These are phyloP conservation scores for Thalassarche chlororhynchos DNA, from an alignment of 2,113 vertebrate genomes.

Conservation along the genomic window DNA sequence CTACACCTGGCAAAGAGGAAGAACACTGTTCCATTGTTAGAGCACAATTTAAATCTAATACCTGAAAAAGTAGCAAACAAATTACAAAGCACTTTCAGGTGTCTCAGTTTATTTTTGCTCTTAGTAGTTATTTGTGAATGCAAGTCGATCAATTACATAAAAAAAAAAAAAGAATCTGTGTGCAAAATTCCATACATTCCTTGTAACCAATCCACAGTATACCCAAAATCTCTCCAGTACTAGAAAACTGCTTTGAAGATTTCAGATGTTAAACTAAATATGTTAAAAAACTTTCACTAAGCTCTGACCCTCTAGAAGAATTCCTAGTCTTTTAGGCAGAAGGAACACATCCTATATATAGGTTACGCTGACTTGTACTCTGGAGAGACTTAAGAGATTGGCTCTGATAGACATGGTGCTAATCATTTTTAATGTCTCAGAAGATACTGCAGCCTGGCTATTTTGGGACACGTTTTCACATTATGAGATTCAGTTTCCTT, in stretches of 20 bases:
- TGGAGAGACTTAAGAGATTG: conserved; percentile 9
- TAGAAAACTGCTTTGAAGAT: background rate
- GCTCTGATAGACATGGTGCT: background rate
- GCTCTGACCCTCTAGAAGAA: conserved; percentile 24
- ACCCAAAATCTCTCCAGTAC: background rate
- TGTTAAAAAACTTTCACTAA: background rate
- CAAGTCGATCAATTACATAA: background rate
- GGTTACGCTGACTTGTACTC: background rate
- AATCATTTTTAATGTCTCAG: conserved; percentile 31
- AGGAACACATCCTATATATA: conserved; percentile 10
- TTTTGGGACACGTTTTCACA: conserved; percentile 20
- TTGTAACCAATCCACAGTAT: background rate
- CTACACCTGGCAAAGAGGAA: background rate
- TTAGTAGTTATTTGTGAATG: background rate
- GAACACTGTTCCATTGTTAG: background rate
- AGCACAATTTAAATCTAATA: background rate
- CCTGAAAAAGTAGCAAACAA: background rate
- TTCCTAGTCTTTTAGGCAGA: background rate
- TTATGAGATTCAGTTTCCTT: background rate
- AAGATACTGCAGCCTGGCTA: conserved; percentile 52
- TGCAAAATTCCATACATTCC: background rate
- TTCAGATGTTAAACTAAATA: background rate
- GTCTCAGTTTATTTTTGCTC: background rate
- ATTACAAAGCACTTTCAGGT: background rate
- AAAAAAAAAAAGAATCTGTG: background rate